Conservation (phyloP, 2,113 vertebrate genomes). For the Smithornis capensis region DNA sequence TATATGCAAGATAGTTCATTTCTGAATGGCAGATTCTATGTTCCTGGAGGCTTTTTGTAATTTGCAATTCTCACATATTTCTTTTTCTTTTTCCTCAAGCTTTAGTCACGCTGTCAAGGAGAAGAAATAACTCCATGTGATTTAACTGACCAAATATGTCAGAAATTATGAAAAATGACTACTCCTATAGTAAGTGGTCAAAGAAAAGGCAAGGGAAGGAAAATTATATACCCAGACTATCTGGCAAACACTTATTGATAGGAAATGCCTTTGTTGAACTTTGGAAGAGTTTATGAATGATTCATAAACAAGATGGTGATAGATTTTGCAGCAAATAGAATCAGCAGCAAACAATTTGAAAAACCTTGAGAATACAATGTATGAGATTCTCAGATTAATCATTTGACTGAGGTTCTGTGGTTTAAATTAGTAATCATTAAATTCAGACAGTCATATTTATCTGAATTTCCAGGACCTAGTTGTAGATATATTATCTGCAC, state of each 20-base stretch:
- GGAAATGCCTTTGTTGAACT: slow-evolving; percentile 1
- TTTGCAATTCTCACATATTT: slow-evolving; percentile 27
- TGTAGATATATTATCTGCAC: not conserved
- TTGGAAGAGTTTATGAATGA: not conserved
- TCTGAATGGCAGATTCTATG: not conserved
- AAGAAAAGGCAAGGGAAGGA: not conserved
- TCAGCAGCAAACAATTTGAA: not conserved
- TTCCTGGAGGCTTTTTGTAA: not conserved
- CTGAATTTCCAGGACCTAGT: not conserved
- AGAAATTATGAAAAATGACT: slow-evolving; percentile 19
- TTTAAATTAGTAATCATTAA: not conserved
- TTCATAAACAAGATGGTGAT: not conserved
- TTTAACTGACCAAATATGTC: not conserved
- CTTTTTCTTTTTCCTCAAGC: not conserved
- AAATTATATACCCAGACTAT: slow-evolving; percentile 9
- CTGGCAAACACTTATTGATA: slow-evolving; percentile 4
- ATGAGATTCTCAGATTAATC: not conserved
- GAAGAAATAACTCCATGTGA: slow-evolving; percentile 29
- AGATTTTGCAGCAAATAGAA: not conserved
- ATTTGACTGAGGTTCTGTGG: not conserved
- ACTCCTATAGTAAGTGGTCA: not conserved
- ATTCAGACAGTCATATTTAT: not conserved
- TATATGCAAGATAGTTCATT: not conserved
- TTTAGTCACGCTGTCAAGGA: slow-evolving; percentile 18
- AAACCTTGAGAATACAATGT: not conserved